Evolutionary conservation across 2,888 invertebrate genomes (phyloP), one percentile per base, ranked within the genome.

Genomic region (Dryobotodes eremita): DNA sequence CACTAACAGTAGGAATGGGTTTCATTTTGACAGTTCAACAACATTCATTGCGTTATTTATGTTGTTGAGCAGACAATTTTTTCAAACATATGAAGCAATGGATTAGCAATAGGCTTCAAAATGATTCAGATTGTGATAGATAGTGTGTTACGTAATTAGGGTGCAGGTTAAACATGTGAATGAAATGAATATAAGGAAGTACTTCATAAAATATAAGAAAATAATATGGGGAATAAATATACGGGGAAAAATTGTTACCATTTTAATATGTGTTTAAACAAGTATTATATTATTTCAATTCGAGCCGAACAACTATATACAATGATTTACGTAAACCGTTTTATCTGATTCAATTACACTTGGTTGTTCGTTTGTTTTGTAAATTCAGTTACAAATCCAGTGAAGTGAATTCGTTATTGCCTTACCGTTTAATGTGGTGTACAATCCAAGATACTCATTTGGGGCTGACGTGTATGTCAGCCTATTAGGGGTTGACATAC

Each of bases 291-390:
- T 15, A 23, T 31, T 31, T 69, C 6, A 23, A 31, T 23, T 72
- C 13, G 8, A 81, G n/a, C 57, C 10, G 5, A 65, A 65, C 31
- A 50, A 57, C 6, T 68, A 79, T 17, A 23, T 13, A 42, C 17
- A 55, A 31, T 53, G 31, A 53, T 68, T 59, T 68, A 69, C 17
- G 61, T 17, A 42, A 80, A 36, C 36, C 13, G 23, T 20, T 64
- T 50, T 48, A 81, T 55, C 55, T 72, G 36, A 50, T 46, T 82
- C 42, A 26, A 66, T 82, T 50, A 57, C 46, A 75, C 5, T 65
- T 53, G 6, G 75, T 57, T 31, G 13, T 66, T 31, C 59, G 42
- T 42, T 36, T 75, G 76, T 74, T 79, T 72, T 64, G 20, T 75
- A 53, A 75, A 55, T 75, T 65, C 42, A 62, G 26, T 69, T 62